Conservation (phyloP, 92 coral and sea anemone genomes). For the Ricordea florida region DNA sequence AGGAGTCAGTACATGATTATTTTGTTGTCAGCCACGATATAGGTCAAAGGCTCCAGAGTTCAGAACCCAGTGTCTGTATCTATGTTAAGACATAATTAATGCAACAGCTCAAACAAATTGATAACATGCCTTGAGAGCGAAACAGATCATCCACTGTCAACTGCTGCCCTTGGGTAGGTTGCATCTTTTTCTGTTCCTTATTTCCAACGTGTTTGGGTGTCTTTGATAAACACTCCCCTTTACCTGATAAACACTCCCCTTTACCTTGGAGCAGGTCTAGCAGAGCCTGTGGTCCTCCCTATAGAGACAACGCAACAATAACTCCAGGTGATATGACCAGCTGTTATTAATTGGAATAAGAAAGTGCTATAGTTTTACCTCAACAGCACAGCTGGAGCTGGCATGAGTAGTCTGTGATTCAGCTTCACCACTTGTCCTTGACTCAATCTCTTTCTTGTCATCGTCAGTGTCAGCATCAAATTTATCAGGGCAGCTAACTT, state of each 20-base stretch:
- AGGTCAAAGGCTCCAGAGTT: no score
- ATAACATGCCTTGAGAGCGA: constrained; percentile 20
- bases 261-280: constrained; percentile 79
- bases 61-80: not conserved
- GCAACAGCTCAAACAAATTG: not conserved
- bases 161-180: constrained; percentile 1
- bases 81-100: not conserved
- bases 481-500: constrained; percentile 55
- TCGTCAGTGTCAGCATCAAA: not conserved
- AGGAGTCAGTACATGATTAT: no score
- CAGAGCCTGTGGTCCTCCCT: constrained; percentile 79
- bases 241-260: no score
- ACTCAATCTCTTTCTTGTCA: not conserved
- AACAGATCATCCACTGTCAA: constrained; percentile 65
- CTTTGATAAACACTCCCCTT: no score
- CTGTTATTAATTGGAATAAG: not conserved
- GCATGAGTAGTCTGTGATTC: not conserved
- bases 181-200: not conserved
- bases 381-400: not conserved
- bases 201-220: constrained; percentile 3
- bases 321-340: not conserved
- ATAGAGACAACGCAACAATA: not conserved
- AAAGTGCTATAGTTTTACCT: not conserved
- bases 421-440: not conserved
- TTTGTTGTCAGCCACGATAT: no score